A percentile compares a stretch with the other conserved stretches of the same genome.
phyloP scores from a whole-genome alignment of 1,140 invertebrate genomes.

The Ceratosolen solmsi region DNA sequence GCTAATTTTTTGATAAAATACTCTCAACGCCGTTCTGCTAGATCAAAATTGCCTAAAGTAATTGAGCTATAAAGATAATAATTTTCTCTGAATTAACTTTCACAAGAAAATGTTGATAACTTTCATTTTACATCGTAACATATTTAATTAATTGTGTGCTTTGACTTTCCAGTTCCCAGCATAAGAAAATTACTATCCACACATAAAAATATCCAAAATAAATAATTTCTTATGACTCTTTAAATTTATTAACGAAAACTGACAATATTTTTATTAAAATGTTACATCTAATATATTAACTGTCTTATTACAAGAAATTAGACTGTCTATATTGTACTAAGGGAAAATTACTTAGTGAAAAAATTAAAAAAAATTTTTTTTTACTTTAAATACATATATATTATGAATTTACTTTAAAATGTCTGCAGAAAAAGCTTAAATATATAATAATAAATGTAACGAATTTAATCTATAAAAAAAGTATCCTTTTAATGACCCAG shows the following conservation, averaged over 20 bases:
- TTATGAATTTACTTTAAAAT: too few relatives aligned
- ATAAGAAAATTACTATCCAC: not conserved
- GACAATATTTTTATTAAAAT: not conserved
- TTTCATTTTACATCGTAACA: constrained; percentile 34
- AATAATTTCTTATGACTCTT: not conserved
- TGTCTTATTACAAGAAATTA: too few relatives aligned
- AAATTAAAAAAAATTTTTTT: too few relatives aligned
- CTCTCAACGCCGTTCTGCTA: not conserved
- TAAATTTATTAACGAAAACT: not conserved
- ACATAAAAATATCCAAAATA: not conserved
- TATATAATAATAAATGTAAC: too few relatives aligned
- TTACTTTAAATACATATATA: too few relatives aligned
- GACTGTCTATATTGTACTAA: too few relatives aligned
- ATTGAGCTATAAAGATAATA: constrained; percentile 14
- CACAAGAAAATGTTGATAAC: constrained; percentile 36
- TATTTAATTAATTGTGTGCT: constrained; percentile 30
- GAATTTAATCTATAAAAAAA: too few relatives aligned
- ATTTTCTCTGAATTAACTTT: constrained; percentile 23
- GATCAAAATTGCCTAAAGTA: not conserved
- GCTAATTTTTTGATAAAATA: too few relatives aligned
- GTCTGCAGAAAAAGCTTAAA: too few relatives aligned
- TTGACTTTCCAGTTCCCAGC: constrained; percentile 7
- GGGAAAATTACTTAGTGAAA: too few relatives aligned
- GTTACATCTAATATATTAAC: not conserved
- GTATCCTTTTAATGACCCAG: not conserved